A percentile compares a stretch with the other conserved stretches of the same genome.
phyloP scores from a whole-genome alignment of 2,113 vertebrate genomes.

The Apodemus sylvaticus region DNA sequence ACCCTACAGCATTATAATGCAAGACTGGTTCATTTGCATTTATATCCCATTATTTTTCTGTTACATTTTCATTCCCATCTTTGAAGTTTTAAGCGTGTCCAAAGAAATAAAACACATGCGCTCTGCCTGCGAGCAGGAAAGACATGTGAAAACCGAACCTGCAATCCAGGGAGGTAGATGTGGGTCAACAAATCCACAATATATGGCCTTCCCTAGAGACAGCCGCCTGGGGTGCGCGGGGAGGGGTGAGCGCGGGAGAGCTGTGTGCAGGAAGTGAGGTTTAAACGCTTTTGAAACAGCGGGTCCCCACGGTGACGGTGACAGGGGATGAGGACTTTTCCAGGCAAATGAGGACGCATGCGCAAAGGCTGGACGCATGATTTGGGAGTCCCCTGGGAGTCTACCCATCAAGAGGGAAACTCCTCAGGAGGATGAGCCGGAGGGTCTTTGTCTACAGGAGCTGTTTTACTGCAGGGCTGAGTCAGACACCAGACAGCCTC shows the following conservation, averaged over 20 bases:
- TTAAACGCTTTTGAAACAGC: neutral
- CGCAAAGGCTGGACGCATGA: slow-evolving; percentile 19
- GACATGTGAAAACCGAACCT: neutral
- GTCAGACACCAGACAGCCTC: neutral
- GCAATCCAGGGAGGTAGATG: neutral
- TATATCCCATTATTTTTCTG: neutral
- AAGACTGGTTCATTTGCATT: neutral
- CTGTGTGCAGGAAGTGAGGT: slow-evolving; percentile 45
- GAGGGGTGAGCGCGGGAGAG: no score
- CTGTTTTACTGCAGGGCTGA: neutral
- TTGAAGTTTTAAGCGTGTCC: neutral
- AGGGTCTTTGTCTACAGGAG: neutral
- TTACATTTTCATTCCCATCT: neutral
- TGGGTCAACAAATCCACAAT: neutral
- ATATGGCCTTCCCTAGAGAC: neutral
- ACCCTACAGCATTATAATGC: neutral
- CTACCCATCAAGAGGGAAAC: neutral
- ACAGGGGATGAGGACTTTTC: slow-evolving; percentile 61
- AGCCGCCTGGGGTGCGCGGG: neutral
- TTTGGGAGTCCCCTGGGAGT: slow-evolving; percentile 55
- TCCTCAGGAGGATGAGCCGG: neutral
- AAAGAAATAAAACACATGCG: neutral
- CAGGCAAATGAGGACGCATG: slow-evolving; percentile 41
- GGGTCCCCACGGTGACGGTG: slow-evolving; percentile 20
- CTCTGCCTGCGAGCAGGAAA: neutral